A percentile compares a stretch with the other conserved stretches of the same genome.
phyloP scores from a whole-genome alignment of 2,888 invertebrate genomes.

The Pammene aurita region DNA sequence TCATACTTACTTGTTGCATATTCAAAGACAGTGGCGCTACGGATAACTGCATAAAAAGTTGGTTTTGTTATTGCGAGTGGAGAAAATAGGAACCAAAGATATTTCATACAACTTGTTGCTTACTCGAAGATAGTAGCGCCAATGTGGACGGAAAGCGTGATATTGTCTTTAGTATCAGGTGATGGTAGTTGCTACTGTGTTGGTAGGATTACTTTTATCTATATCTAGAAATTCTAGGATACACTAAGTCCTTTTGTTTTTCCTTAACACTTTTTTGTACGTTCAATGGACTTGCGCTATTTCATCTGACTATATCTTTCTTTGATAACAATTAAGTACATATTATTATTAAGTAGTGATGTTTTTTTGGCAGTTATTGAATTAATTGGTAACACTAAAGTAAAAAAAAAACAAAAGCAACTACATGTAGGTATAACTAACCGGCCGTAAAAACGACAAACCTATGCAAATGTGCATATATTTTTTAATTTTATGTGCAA shows the following conservation, averaged over 20 bases:
- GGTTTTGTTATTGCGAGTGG: conserved; percentile 6
- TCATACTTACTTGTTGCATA: conserved; percentile 31
- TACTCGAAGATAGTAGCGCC: conserved; percentile 23
- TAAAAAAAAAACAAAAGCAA: background rate
- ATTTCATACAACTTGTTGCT: conserved; percentile 19
- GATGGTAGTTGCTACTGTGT: background rate
- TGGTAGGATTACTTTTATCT: background rate
- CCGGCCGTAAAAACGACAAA: conserved; percentile 50
- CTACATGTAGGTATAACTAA: background rate
- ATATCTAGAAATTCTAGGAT: background rate
- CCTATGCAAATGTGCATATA: conserved; percentile 52
- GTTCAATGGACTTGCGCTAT: no score
- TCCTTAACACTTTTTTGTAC: no score
- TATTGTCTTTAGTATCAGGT: conserved; percentile 15
- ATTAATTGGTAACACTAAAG: background rate
- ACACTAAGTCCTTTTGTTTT: background rate
- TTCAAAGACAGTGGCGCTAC: conserved; percentile 24
- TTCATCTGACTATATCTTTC: no score
- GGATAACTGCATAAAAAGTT: background rate
- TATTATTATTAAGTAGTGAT: no score
- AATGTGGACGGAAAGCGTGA: background rate
- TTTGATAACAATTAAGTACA: no score
- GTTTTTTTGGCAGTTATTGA: no score
- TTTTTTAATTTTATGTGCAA: conserved; percentile 65
- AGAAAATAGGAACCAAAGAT: conserved; percentile 2